A percentile compares a stretch with the other conserved stretches of the same genome.
Evolutionary conservation across 53 echinoderm and acorn worm genomes (phyloP).

Genomic region (Zoroaster sp.): DNA sequence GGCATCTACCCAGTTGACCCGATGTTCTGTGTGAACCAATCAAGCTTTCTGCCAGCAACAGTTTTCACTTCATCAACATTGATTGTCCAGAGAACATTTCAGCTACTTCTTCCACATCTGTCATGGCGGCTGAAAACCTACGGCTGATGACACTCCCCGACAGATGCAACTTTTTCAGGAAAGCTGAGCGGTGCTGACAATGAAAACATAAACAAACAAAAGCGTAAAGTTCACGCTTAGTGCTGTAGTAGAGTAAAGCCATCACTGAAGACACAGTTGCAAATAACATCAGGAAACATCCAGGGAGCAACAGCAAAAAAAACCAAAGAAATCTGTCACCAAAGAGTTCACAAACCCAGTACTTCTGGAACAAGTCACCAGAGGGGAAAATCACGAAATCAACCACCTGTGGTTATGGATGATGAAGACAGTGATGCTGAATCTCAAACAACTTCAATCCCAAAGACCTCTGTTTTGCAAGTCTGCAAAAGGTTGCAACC

Average conservation of each 20-base stretch:
- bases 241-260: constrained; percentile 19
- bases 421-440: constrained; percentile 17
- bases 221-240: too few relatives aligned
- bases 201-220: too few relatives aligned
- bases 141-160: too few relatives aligned
- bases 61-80: too few relatives aligned
- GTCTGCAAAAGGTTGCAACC: background rate
- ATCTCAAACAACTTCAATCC: background rate
- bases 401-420: background rate
- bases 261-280: background rate
- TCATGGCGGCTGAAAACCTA: too few relatives aligned
- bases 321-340: constrained; percentile 20
- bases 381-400: background rate
- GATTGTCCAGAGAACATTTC: too few relatives aligned
- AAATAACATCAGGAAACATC: constrained; percentile 2
- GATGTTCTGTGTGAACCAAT: too few relatives aligned
- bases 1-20: too few relatives aligned
- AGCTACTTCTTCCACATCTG: too few relatives aligned
- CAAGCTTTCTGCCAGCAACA: too few relatives aligned
- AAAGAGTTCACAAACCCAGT: background rate
- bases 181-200: too few relatives aligned
- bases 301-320: constrained; percentile 9
- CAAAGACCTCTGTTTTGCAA: background rate
- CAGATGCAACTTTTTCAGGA: too few relatives aligned
- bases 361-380: background rate